Percentiles rank a stretch among this genome's conserved stretches.
phyloP scores from a whole-genome alignment of 64 coral and sea anemone genomes.

The Actinia tenebrosa region DNA sequence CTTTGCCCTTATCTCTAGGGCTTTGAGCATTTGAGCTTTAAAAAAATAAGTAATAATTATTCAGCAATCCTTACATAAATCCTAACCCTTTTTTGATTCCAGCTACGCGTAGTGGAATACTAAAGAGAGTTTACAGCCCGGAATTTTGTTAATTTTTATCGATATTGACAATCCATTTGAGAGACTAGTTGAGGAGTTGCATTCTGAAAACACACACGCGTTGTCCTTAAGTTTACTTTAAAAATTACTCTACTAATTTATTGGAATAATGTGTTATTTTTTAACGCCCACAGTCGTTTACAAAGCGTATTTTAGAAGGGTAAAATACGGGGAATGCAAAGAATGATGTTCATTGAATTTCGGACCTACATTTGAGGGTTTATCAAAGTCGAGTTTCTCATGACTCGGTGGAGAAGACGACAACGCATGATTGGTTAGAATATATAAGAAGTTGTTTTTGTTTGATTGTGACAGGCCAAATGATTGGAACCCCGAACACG shows the following conservation, averaged over 20 bases:
- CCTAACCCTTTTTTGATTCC: neutral
- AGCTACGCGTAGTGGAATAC: neutral
- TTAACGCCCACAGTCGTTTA: neutral
- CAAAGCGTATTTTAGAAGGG: neutral
- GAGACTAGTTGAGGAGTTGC: neutral
- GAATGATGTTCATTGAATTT: neutral
- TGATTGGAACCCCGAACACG: constrained; percentile 9
- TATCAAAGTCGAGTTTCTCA: constrained; percentile 10
- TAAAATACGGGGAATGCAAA: neutral
- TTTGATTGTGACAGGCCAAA: constrained; percentile 22
- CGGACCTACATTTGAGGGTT: neutral
- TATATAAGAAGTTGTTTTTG: constrained; percentile 18
- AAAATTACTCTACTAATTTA: neutral
- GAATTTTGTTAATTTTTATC: neutral
- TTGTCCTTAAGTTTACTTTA: neutral
- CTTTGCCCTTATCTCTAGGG: neutral
- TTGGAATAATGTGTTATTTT: neutral
- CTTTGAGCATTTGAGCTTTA: neutral
- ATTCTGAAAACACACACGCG: neutral
- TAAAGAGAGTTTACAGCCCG: neutral
- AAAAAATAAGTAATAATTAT: neutral
- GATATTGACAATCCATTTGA: neutral
- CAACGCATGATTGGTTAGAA: neutral
- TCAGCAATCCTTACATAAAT: neutral
- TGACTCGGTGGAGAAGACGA: neutral